Evolutionary conservation across 2,113 vertebrate genomes (phyloP).

Genomic region (Trogon surrucura): DNA sequence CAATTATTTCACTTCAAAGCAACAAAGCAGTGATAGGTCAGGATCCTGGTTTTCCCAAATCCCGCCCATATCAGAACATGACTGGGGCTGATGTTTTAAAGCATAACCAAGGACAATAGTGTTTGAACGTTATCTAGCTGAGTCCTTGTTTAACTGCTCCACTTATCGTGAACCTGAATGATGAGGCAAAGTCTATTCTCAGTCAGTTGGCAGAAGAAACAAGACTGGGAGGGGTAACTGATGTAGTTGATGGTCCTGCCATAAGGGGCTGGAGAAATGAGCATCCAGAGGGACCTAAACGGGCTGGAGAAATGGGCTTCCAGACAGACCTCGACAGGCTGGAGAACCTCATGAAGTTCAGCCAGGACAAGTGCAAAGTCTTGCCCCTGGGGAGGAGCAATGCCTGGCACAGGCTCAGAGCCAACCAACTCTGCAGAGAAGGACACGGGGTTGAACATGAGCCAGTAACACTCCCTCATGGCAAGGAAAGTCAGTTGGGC

Average conservation of each 20-base stretch:
- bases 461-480: fast-evolving
- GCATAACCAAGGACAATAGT: fast-evolving
- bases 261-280: too few relatives aligned
- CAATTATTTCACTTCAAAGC: too few relatives aligned
- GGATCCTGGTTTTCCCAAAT: too few relatives aligned
- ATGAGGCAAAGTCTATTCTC: not conserved
- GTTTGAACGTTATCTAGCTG: not conserved
- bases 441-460: not conserved
- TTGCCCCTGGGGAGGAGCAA: not conserved
- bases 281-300: too few relatives aligned
- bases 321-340: not conserved
- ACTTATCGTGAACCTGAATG: fast-evolving
- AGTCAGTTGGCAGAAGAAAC: not conserved
- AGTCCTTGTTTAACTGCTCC: not conserved
- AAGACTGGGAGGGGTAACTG: fast-evolving
- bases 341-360: not conserved
- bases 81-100: fast-evolving
- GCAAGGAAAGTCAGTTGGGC: not conserved
- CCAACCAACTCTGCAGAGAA: not conserved
- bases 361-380: not conserved
- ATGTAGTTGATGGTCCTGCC: not conserved
- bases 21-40: too few relatives aligned
- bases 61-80: not conserved
- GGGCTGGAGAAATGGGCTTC: too few relatives aligned
- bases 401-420: too few relatives aligned